Conservation (phyloP, 2,113 vertebrate species). For the Scytalopus superciliaris region DNA sequence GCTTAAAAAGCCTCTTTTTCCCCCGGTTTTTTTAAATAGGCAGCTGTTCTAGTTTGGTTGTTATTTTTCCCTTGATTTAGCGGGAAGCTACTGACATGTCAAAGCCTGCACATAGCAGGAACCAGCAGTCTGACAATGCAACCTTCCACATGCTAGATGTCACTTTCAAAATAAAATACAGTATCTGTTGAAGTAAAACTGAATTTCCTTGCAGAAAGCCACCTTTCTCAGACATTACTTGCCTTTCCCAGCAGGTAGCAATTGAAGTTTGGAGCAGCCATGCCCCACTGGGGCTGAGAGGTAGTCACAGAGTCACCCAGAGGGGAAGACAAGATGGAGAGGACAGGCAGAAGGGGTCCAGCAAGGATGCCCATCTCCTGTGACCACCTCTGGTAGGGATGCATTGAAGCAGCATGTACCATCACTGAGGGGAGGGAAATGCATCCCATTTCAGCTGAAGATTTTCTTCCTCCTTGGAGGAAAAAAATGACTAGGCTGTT, state of each 20-base stretch:
- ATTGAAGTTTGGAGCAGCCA: neutral
- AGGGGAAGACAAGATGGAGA: neutral
- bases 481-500: neutral
- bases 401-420: neutral
- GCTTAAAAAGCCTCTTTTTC: neutral
- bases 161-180: conserved; percentile 47
- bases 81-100: neutral
- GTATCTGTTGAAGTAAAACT: neutral
- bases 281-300: neutral
- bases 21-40: neutral
- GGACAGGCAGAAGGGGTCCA: neutral
- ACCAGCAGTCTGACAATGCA: neutral
- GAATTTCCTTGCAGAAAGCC: neutral
- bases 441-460: neutral
- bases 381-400: neutral
- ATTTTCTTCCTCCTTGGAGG: neutral
- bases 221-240: neutral
- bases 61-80: neutral
- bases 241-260: neutral
- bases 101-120: neutral
- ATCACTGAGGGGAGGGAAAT: neutral
- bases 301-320: neutral
- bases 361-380: neutral
- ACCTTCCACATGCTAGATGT: neutral
- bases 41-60: neutral